A percentile compares a stretch with the other conserved stretches of the same genome.
Conservation (phyloP, 2,113 vertebrate species). For the Junco hyemalis region DNA sequence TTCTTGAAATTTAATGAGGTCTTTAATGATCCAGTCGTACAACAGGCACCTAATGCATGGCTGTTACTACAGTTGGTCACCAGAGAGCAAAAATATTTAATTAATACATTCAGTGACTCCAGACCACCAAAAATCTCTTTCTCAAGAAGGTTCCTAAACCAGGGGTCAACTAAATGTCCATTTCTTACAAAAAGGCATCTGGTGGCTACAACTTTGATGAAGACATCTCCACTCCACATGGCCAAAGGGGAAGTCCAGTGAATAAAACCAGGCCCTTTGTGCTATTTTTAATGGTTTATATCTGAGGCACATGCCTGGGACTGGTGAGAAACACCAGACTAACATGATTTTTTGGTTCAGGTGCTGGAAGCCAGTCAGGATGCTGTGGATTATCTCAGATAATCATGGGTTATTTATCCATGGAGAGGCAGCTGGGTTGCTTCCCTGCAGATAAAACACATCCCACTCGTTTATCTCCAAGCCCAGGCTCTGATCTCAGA, state of each 20-base stretch:
- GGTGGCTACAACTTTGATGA: accelerated
- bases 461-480: not conserved
- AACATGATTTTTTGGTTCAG: not conserved
- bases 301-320: not conserved
- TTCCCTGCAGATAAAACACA: not conserved
- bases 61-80: not conserved
- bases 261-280: not conserved
- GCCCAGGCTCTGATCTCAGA: not conserved
- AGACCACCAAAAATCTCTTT: not conserved
- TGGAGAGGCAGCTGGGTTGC: not conserved
- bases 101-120: not conserved
- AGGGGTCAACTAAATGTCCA: not conserved
- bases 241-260: not conserved
- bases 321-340: not conserved
- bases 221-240: not conserved
- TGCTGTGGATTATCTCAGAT: not conserved
- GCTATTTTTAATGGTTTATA: not conserved
- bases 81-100: not conserved
- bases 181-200: not conserved
- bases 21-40: not conserved
- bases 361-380: not conserved
- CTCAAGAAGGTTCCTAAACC: not conserved
- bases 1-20: not conserved
- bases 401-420: not conserved
- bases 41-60: not conserved